These are phyloP conservation scores for Anthoptus insignis DNA, from an alignment of 2,888 invertebrate species.

Conservation along the genomic window DNA sequence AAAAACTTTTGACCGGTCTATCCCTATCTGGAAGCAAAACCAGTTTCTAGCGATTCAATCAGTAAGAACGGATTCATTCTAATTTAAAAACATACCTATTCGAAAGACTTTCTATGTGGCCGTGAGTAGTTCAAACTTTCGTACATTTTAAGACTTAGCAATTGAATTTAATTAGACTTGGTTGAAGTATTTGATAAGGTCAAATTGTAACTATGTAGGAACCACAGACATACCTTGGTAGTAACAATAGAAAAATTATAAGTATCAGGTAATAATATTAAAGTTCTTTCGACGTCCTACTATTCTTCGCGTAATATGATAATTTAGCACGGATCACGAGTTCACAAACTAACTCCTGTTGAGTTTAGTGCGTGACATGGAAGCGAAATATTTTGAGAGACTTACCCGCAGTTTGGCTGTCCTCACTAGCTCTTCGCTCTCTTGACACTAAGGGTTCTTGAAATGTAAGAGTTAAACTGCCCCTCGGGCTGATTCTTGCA, in stretches of 20 bases:
- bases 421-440: slow-evolving; percentile 87
- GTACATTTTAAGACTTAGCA: no score
- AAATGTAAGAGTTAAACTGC: slow-evolving; percentile 88
- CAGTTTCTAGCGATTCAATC: no score
- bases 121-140: no score
- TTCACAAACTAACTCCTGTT: slow-evolving; percentile 9
- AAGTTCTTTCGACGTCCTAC: slow-evolving; percentile 4
- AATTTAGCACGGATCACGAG: slow-evolving; percentile 23
- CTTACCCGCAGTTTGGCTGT: slow-evolving; percentile 84
- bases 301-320: slow-evolving; percentile 12
- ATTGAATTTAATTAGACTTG: no score
- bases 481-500: slow-evolving; percentile 83
- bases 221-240: no score
- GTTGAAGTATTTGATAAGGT: no score
- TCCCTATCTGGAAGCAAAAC: no score
- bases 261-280: slow-evolving; percentile 2
- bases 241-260: no score
- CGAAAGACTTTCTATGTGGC: no score
- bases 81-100: slow-evolving; percentile 12
- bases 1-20: no score
- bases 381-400: slow-evolving; percentile 5
- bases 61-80: neutral
- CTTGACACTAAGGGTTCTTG: slow-evolving; percentile 86
- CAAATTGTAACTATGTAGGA: no score
- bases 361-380: slow-evolving; percentile 14